A percentile compares a stretch with the other conserved stretches of the same genome.
Conservation (phyloP, 2,797 vertebrate species). For the Macropus fuliginosus region DNA sequence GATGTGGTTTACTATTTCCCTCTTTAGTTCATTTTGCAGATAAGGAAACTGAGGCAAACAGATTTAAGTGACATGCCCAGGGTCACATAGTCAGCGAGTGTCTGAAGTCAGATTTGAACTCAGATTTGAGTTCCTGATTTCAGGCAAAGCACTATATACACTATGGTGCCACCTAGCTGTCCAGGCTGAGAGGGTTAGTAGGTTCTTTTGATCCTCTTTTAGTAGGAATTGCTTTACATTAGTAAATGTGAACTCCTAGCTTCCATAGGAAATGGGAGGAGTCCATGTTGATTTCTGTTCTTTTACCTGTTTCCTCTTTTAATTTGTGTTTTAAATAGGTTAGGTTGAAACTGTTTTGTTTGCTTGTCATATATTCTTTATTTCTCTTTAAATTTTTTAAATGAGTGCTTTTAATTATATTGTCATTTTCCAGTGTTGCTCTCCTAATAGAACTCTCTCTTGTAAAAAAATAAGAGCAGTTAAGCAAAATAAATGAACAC, state of each 20-base stretch:
- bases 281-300: neutral
- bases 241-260: neutral
- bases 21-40: neutral
- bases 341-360: neutral
- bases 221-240: neutral
- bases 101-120: too few species aligned
- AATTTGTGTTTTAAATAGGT: neutral
- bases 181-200: too few species aligned
- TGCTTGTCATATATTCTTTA: neutral
- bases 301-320: neutral
- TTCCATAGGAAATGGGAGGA: neutral
- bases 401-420: neutral
- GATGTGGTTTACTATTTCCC: neutral
- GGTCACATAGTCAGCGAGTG: too few species aligned
- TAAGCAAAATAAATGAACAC: neutral
- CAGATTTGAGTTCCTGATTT: too few species aligned
- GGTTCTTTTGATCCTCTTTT: too few species aligned
- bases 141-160: too few species aligned
- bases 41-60: neutral
- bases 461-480: neutral
- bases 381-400: neutral
- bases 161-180: too few species aligned
- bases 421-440: neutral
- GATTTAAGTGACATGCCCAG: too few species aligned
- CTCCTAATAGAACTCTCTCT: neutral